Evolutionary conservation across 2,888 invertebrate genomes (phyloP), one percentile per base, ranked within the genome.

Genomic region (Archips crataeganus): DNA sequence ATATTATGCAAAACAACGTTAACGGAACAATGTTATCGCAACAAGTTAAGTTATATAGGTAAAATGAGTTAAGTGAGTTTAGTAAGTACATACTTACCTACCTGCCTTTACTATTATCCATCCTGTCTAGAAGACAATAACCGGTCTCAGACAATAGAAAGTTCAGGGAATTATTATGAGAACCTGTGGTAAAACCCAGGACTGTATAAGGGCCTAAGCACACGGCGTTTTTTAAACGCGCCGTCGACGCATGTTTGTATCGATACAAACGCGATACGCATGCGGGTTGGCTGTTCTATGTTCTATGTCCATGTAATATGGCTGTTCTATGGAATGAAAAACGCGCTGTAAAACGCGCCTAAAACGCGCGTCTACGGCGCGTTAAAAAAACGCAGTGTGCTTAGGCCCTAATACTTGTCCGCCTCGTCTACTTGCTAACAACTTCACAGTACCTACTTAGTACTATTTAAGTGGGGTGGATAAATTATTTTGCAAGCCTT

Each of bases 111-210:
- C 34, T 34, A 34, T 13, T 23, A 59, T 11, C 34, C 59, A 23
- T 54, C 54, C 54, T 54, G 54, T 54, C 54, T 15, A 54, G 54
- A 15, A 54, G 54, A 54, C 54, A 54, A 54, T 23, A 54, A 54
- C 54, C 54, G 6, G 54, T 54, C 54, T 54, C 23, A 15, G 23
- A 54, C 54, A 54, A 54, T 59, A 59, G 57, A 59, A 59, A 59
- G 59, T 34, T 57, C 57, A 59, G 34, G 34, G 59, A 59, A 59
- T 34, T 54, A 54, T 54, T 54, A 54, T 54, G 54, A 54, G 54
- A 54, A 54, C 54, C 23, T 9, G 49, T 13, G 23, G 54, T 9
- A 54, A 54, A 54, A 54, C 54, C 54, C 54, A 8, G 23, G 9
- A 23, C 54, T 23, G 54, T 8, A 6, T n/a, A n/a, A n/a, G n/a